A percentile compares a stretch with the other conserved stretches of the same genome.
These are phyloP conservation scores for Lamellibrachia columna DNA, from an alignment of 2,888 invertebrate genomes.

Conservation along the genomic window DNA sequence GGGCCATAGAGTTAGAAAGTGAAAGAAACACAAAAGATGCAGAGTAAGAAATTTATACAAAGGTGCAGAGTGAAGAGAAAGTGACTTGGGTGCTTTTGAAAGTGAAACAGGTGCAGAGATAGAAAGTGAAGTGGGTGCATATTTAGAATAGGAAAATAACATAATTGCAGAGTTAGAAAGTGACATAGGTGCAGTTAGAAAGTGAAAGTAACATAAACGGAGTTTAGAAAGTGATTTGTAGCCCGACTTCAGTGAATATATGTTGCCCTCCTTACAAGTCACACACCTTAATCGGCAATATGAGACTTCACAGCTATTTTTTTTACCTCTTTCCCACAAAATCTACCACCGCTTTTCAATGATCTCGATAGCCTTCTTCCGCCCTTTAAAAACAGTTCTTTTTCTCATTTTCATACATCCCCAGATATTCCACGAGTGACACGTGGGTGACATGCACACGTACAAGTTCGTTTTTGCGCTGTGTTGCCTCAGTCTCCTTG, in stretches of 20 bases:
- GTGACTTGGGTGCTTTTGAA: neutral
- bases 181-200: neutral
- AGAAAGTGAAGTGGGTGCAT: neutral
- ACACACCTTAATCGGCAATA: too few relatives aligned
- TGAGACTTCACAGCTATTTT: too few relatives aligned
- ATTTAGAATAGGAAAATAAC: too few relatives aligned
- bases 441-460: neutral
- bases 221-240: neutral
- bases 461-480: constrained; percentile 74
- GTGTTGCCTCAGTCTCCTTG: constrained; percentile 78
- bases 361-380: too few relatives aligned
- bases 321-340: too few relatives aligned
- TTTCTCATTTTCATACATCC: too few relatives aligned
- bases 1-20: neutral
- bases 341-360: too few relatives aligned
- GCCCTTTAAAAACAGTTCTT: too few relatives aligned
- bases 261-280: too few relatives aligned
- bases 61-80: neutral
- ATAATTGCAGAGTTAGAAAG: neutral
- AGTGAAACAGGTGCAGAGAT: neutral
- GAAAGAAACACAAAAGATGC: neutral
- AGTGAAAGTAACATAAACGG: neutral
- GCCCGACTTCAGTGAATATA: too few relatives aligned
- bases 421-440: too few relatives aligned
- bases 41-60: neutral